Base-by-base conservation (phyloP, 2,113 vertebrate species). In the Phalacrocorax aristotelis region DNA sequence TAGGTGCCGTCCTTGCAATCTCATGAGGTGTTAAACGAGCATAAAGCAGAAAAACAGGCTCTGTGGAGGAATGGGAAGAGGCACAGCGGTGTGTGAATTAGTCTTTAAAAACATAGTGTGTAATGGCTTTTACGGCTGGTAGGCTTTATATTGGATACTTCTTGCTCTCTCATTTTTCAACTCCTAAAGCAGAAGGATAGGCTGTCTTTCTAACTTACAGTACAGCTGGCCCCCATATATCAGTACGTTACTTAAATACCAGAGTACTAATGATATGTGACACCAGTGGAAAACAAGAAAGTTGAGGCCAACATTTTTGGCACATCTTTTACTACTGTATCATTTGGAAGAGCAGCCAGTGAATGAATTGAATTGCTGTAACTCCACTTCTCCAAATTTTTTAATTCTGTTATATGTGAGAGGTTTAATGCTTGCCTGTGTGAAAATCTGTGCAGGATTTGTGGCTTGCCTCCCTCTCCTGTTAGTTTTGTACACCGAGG, bases 231-330 rank as follows among this genome's bases (percentile, higher is more conserved):
- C 40, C 40, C 85, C 90, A 75, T 75, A 48, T 81, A 94, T 97
- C 69, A 93, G 65, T 66, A 16, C 36, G 62, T 83, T 95, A 42
- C 88, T 75, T 69, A 91, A 76, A 82, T 95, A 79, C 88, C 89
- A 85, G 70, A 51, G 48, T 90, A 87, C 52, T 96, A 86, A 95
- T 83, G 93, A 95, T 92, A 97, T 36, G 70, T 93, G 91, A 92
- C 87, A 94, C 93, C 81, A 89, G 54, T 95, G 55, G 89, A 91
- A 97, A 91, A 79, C 44, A 91, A 95, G 87, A 95, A 93, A 66
- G 61, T 34, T 13, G 34, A 76, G 83, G 61, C 87, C 90, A 83
- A 75, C 91, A 90, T 91, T 96, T 95, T 92, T 94, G 94, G 61
- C 32, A 65, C 48, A 38, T 93, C 83, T 60, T 72, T 85, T 72